Evolutionary conservation across 2,888 invertebrate genomes (phyloP), one percentile per base, ranked within the genome.

Genomic region (Poecilobothrus nobilitatus): DNA sequence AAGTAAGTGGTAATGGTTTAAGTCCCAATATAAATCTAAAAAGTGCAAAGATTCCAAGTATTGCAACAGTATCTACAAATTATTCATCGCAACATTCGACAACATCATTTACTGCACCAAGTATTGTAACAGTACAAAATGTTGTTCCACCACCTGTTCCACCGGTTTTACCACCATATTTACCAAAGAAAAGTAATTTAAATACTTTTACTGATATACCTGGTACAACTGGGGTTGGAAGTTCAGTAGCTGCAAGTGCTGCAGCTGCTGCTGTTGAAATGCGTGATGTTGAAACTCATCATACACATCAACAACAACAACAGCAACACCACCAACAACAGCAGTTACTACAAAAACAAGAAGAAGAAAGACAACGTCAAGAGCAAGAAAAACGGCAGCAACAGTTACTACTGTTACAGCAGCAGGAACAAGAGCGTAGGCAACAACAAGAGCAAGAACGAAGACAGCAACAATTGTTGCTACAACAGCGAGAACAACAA

Each of bases 61-160:
- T 82, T 73, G 79, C 82, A 63, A 82, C 82, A 9, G 82, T 82
- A 53, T 81, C 80, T n/a, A 81, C 81, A 72, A 81, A 81, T 71
- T 81, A 80, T 72, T 80, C 77, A 72, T 81, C 81, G 73, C 75
- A 80, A 34, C 65, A 68, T 41, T 61, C 73, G 20, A 27, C 76
- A 76, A 71, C 76, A 74, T 63, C 74, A 73, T 67, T 63, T 74
- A 72, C 70, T 70, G 22, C 73, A 70, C 22, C 71, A 68, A 65
- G 64, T 62, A 27, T 70, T 73, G 33, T 75, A 73, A 10, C 71
- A 71, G 34, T 72, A 73, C 41, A 73, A 73, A 12, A 73, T 73
- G 71, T 65, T 34, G n/a, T 65, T 34, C 74, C 73, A 67, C 72
- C 73, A 67, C 72, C 73, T 65, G 37, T 64, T 44, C 63, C 41